Evolutionary conservation across 2,888 invertebrate species (phyloP), one percentile per base, ranked within the genome.

Genomic region (Adelognathus sp.): DNA sequence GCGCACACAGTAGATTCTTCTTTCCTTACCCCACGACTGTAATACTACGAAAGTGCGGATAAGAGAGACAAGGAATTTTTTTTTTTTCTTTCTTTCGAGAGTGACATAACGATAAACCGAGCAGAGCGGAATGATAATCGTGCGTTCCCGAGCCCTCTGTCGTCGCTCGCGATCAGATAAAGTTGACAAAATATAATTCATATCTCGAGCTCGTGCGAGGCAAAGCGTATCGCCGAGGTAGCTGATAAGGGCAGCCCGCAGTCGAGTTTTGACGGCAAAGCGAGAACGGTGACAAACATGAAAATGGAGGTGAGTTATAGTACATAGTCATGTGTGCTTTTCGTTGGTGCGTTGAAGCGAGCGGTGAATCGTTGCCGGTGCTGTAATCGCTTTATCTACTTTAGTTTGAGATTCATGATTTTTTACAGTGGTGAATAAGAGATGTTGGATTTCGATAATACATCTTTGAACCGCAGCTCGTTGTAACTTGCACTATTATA

Each of bases 291-390:
- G 73, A 72, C 60, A 83, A 86, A 84, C 73, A 86, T 86, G 86
- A 88, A 86, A 82, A 88, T 88, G 88, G 88, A 88, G 88, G 88
- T 88, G 74, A 84, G 88, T 78, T 50, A n/a, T n/a, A n/a, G n/a
- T n/a, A n/a, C n/a, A n/a, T n/a, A n/a, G n/a, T n/a, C 31, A 46
- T 7, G 9, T 21, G 7, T 5, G 18, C 18, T 16, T 21, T 21
- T 9, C 21, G 5, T 21, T 50, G n/a, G 11, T 33, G 29, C 16
- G 9, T 33, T 14, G n/a, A n/a, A 60, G 5, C 33, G n/a, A 11
- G 11, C 6, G 18, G 29, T 21, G 14, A 29, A 1, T 52, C 50
- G 21, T 16, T 44, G 14, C 2, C 44, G 16, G 6, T 36, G 16
- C 14, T 18, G 4, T n/a, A 1, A 6, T 18, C 16, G 16, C n/a